Evolutionary conservation across 2,113 vertebrate species (phyloP), one percentile per base, ranked within the genome.

Genomic region (Semnornis frantzii): DNA sequence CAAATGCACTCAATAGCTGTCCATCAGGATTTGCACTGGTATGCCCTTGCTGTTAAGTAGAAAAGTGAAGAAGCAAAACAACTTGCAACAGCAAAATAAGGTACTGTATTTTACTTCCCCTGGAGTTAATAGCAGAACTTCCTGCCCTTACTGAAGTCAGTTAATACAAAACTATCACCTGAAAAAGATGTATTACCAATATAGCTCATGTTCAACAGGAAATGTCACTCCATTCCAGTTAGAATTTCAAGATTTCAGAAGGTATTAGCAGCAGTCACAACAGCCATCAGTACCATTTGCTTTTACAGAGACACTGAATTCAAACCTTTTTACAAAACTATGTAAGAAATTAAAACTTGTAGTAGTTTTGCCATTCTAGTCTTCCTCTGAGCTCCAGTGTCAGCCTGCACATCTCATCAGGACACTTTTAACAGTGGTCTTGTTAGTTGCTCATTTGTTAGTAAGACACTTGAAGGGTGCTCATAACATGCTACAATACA

Each of bases 61-160:
- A 66, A 72, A 52, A 86, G 54, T 28, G 85, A 92, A 91, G 65
- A 94, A 85, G 54, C 72, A 91, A 85, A 54, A 85, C 91, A 85
- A 89, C 58, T 78, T 92, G 9, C 86, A 64, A 91, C 72, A 91
- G 54, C 65, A 94, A 94, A 94, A 94, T 86, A n/a, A n/a, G n/a
- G n/a, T n/a, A 63, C 66, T 90, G 2, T 93, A 87, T 94, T 92
- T 95, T 80, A 95, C 86, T 96, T 94, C 70, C 65, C 84, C 62
- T 44, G 31, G 58, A 87, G 68, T 90, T 71, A 88, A 71, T 3
- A 34, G 89, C 39, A 94, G 76, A 91, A 79, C 42, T 74, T 81
- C 63, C 74, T 85, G 63, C 66, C 59, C 52, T 42, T 79, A 70
- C 34, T 42, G 17, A 89, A 76, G 85, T 78, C 82, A 91, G 50